Conservation (phyloP, 2,888 invertebrate species). For the Acleris sparsana region DNA sequence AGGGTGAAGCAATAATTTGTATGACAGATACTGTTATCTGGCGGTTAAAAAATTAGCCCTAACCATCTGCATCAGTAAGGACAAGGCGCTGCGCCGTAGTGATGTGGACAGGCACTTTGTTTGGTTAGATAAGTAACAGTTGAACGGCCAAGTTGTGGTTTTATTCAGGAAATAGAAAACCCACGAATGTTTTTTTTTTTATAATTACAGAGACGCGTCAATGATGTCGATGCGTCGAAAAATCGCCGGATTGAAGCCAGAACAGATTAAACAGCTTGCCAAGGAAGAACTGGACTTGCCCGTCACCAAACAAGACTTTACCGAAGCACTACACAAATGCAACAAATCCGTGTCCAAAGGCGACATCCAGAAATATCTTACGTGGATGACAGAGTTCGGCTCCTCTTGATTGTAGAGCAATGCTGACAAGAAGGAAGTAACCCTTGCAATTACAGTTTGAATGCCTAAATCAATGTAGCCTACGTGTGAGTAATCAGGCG, state of each 20-base stretch:
- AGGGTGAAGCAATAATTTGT: too few relatives aligned
- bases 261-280: slow-evolving; percentile 96
- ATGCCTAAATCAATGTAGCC: neutral
- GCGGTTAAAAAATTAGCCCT: too few relatives aligned
- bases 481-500: neutral
- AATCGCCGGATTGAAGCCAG: slow-evolving; percentile 95
- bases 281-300: slow-evolving; percentile 98
- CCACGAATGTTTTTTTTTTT: too few relatives aligned
- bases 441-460: slow-evolving; percentile 7
- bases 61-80: too few relatives aligned
- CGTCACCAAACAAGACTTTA: slow-evolving; percentile 95
- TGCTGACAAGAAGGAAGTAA: slow-evolving; percentile 25
- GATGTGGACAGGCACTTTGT: too few relatives aligned
- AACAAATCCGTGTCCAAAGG: slow-evolving; percentile 98
- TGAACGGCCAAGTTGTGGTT: too few relatives aligned
- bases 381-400: slow-evolving; percentile 99
- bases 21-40: too few relatives aligned
- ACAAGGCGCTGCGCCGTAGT: too few relatives aligned
- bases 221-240: slow-evolving; percentile 99
- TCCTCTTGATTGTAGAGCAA: slow-evolving; percentile 87
- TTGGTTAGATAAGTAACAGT: too few relatives aligned
- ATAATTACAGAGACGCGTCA: slow-evolving; percentile 92
- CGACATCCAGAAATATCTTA: slow-evolving; percentile 97
- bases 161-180: too few relatives aligned
- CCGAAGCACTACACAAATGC: slow-evolving; percentile 96